Conservation (phyloP, 2,797 vertebrate genomes). For the Cygnus olor region DNA sequence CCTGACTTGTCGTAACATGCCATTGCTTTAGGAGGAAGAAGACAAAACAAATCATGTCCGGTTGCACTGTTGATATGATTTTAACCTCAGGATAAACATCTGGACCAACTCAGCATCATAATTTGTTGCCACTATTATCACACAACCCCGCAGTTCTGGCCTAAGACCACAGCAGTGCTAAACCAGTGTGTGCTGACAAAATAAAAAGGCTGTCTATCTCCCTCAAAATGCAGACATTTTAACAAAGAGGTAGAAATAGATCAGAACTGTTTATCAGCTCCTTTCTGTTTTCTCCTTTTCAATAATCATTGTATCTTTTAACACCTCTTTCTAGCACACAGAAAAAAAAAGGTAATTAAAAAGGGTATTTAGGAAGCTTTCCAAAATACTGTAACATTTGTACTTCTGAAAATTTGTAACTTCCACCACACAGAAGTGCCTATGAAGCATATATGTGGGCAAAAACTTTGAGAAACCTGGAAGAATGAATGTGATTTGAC, state of each 20-base stretch:
- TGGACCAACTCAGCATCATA: neutral
- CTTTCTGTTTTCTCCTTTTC: neutral
- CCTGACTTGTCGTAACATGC: neutral
- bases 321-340: neutral
- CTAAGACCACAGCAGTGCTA: neutral
- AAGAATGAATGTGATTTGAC: neutral
- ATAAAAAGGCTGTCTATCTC: neutral
- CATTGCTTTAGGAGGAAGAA: slow-evolving; percentile 9
- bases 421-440: neutral
- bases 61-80: slow-evolving; percentile 1
- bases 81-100: slow-evolving; percentile 59
- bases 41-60: slow-evolving; percentile 16
- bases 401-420: neutral
- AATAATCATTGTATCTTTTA: neutral
- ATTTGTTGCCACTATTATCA: neutral
- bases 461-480: neutral
- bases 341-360: neutral
- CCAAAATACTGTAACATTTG: neutral
- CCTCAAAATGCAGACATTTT: fast-evolving
- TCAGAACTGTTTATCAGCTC: neutral
- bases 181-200: neutral
- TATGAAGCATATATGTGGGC: neutral
- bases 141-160: neutral
- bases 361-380: neutral
- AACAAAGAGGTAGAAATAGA: neutral